These are phyloP conservation scores for Cotesia glomerata DNA, from an alignment of 1,140 invertebrate species.

Conservation along the genomic window DNA sequence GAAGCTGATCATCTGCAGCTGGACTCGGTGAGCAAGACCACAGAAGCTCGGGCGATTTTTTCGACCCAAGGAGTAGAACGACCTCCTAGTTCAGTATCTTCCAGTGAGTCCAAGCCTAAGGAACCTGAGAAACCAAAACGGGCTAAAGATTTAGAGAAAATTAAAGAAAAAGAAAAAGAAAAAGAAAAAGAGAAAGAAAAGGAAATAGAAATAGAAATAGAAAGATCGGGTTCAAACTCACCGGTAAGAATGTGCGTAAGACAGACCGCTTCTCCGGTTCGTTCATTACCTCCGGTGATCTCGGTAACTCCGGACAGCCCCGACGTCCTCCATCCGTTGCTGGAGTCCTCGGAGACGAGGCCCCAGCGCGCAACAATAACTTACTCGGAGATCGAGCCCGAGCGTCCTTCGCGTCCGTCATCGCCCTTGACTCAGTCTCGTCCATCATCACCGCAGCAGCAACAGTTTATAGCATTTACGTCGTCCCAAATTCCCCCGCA, in stretches of 20 bases:
- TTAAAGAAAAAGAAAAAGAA: neutral
- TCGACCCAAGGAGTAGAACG: conserved; percentile 21
- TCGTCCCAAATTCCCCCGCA: conserved; percentile 48
- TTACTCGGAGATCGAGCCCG: conserved; percentile 42
- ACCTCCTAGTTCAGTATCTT: neutral
- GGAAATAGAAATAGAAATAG: conserved; percentile 25
- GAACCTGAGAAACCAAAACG: neutral
- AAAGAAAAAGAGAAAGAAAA: too few relatives aligned
- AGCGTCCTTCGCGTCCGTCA: conserved; percentile 38
- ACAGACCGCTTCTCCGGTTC: conserved; percentile 56
- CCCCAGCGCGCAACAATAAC: conserved; percentile 54
- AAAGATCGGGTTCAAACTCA: conserved; percentile 47
- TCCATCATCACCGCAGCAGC: neutral
- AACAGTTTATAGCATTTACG: conserved; percentile 47
- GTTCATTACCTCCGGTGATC: conserved; percentile 57
- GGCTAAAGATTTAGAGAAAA: neutral
- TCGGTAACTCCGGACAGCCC: conserved; percentile 56
- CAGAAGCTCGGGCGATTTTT: conserved; percentile 28
- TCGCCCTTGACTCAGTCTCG: conserved; percentile 13
- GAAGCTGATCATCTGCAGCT: conserved; percentile 18
- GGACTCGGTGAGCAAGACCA: conserved; percentile 20
- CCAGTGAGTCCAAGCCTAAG: neutral
- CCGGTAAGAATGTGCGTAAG: conserved; percentile 27
- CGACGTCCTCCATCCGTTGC: conserved; percentile 7
- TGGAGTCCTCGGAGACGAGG: conserved; percentile 30